Conservation (phyloP, 2,113 vertebrate species). For the Megaceryle maxima region DNA sequence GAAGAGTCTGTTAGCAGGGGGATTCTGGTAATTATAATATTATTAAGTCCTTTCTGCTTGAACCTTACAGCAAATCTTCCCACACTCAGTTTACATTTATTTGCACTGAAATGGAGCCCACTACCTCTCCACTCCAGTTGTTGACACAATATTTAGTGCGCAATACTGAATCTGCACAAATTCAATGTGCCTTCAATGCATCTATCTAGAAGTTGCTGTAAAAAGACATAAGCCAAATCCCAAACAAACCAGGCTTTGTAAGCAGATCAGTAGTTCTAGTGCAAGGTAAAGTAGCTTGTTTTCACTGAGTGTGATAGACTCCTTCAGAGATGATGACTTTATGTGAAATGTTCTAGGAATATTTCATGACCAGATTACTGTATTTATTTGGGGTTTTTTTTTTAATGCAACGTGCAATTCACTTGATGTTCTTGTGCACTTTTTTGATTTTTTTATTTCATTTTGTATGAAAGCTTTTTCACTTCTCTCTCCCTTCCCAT, state of each 20-base stretch:
- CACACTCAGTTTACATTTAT: slow-evolving; percentile 18
- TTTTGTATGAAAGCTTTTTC: slow-evolving; percentile 66
- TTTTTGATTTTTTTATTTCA: slow-evolving; percentile 38
- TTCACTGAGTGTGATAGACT: background rate
- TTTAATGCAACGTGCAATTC: slow-evolving; percentile 56
- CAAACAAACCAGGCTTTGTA: slow-evolving; percentile 3
- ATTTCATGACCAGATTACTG: slow-evolving; percentile 45
- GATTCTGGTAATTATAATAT: background rate
- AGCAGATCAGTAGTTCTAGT: background rate
- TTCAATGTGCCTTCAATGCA: background rate
- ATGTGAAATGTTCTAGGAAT: slow-evolving; percentile 30
- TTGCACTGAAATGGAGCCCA: slow-evolving; percentile 36
- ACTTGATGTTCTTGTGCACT: slow-evolving; percentile 63
- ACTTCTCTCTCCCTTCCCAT: slow-evolving; percentile 13
- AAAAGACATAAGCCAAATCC: background rate
- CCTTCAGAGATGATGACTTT: background rate
- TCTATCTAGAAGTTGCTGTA: background rate
- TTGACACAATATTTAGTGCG: background rate
- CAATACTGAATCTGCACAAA: background rate
- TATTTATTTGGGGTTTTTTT: background rate
- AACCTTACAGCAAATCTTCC: background rate
- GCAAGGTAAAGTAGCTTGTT: background rate
- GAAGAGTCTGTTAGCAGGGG: background rate
- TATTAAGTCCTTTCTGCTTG: background rate
- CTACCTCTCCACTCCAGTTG: slow-evolving; percentile 30